Evolutionary conservation across 1,140 invertebrate genomes (phyloP), one percentile per base, ranked within the genome.

Genomic region (Phymorhynchus buccinoides): DNA sequence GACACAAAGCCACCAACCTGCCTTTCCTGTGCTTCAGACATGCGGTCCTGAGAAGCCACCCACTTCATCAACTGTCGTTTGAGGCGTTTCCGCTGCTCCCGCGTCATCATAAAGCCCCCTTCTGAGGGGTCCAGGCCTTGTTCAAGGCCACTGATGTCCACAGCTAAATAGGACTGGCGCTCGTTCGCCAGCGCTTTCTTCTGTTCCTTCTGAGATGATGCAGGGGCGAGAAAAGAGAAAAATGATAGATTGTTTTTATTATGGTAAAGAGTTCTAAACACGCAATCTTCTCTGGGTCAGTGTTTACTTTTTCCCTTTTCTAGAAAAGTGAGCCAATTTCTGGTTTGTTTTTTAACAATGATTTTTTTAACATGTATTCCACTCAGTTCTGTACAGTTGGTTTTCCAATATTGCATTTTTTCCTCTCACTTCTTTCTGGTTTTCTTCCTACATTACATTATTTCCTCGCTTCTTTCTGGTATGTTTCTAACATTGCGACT

Each of bases 71-170:
- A 66, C 27, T 62, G 83, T 9, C 75, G 71, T 85, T 89, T 88
- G 71, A 89, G 75, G 66, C 80, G 77, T 62, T 86, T 87, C 68
- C 84, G 84, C 39, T 88, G 85, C 14, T 83, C 75, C 39, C 41
- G 84, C 18, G 66, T 78, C 3, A 87, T 84, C 80, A 87, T 80
- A 81, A 86, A 87, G 27, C 56, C 85, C 18, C 68, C 66, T 9
- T 30, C 39, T 44, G 22, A 7, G 35, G n/a, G 22, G 37, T 44
- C 75, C 1, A 9, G 39, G 3, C 22, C 75, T 80, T 71, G 68
- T 84, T 88, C 80, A 18, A 87, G 39, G 78, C 75, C 81, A 0
- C 81, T 75, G 35, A 73, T 83, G 66, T 86, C 48, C 12, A 84
- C 75, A 27, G 41, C 73, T 37, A 84, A 44, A 22, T 84, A 56